phyloP scores from a whole-genome alignment of 2,797 vertebrate species.

The Arctocebus calabarensis region DNA sequence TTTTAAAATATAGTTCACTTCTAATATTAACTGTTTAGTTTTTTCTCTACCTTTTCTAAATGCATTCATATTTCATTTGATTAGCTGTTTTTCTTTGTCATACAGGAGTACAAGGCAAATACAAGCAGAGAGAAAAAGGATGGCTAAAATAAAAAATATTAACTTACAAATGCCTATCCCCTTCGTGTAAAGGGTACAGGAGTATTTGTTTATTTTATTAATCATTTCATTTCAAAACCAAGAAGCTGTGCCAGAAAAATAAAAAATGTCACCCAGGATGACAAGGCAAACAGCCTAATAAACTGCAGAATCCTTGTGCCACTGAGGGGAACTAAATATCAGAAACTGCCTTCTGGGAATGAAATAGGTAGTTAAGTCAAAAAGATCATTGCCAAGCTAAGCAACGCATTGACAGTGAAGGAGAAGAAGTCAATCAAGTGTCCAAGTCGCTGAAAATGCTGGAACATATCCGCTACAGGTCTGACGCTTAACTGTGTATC shows the following conservation, averaged over 20 bases:
- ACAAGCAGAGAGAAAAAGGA: conserved; percentile 1
- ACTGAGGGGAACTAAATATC: not conserved
- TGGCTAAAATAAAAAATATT: conserved; percentile 12
- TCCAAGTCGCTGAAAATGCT: not conserved
- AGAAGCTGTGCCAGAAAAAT: conserved; percentile 61
- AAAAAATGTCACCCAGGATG: conserved; percentile 26
- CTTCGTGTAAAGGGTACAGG: conserved; percentile 60
- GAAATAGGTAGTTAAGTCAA: not conserved
- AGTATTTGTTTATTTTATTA: conserved; percentile 79
- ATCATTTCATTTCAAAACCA: conserved; percentile 73
- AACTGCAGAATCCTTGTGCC: not conserved
- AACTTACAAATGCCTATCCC: conserved; percentile 57
- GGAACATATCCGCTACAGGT: not conserved
- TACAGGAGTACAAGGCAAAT: conserved; percentile 64
- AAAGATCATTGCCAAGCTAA: not conserved
- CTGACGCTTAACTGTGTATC: not conserved
- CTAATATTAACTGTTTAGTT: not conserved
- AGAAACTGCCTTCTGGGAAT: not conserved
- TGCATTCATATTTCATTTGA: conserved; percentile 37
- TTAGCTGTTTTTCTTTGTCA: conserved; percentile 41
- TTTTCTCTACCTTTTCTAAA: conserved; percentile 59
- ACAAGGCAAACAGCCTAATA: conserved; percentile 73
- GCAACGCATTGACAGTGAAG: not conserved
- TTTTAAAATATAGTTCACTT: not conserved
- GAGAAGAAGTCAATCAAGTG: not conserved